phyloP scores from a whole-genome alignment of 2,888 invertebrate genomes.

The Acrobasis repandana region DNA sequence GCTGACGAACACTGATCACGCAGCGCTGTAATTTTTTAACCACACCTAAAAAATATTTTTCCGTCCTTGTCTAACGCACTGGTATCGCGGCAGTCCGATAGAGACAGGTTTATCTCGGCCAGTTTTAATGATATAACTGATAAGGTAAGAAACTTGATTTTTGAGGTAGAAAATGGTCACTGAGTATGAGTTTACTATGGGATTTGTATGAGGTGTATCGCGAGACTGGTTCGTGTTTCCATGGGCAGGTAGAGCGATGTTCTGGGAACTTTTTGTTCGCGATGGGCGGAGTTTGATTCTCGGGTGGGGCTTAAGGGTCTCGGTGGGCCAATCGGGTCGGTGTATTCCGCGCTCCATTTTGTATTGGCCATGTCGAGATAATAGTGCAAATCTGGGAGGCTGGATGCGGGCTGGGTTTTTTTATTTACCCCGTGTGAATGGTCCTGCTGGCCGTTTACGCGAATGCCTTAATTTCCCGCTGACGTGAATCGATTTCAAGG shows the following conservation, averaged over 20 bases:
- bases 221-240: conserved; percentile 57
- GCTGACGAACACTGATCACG: conserved; percentile 69
- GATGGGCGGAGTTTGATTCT: conserved; percentile 73
- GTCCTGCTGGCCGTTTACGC: conserved; percentile 58
- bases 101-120: conserved; percentile 56
- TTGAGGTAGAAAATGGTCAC: conserved; percentile 44
- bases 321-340: conserved; percentile 53
- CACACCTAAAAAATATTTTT: conserved; percentile 60
- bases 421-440: conserved; percentile 71
- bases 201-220: conserved; percentile 51
- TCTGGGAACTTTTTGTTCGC: conserved; percentile 62
- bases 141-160: conserved; percentile 63
- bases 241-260: conserved; percentile 54
- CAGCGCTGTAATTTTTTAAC: conserved; percentile 59
- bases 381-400: conserved; percentile 81
- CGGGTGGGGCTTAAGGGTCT: conserved; percentile 72
- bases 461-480: conserved; percentile 67
- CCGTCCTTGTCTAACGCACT: conserved; percentile 58
- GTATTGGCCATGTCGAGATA: conserved; percentile 74
- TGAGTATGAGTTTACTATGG: conserved; percentile 43
- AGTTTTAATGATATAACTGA: conserved; percentile 54
- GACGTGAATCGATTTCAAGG: conserved; percentile 75
- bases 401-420: conserved; percentile 67
- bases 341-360: conserved; percentile 43
- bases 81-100: conserved; percentile 37